Conservation (phyloP, 2,888 invertebrate genomes). For the Teleogryllus oceanicus region DNA sequence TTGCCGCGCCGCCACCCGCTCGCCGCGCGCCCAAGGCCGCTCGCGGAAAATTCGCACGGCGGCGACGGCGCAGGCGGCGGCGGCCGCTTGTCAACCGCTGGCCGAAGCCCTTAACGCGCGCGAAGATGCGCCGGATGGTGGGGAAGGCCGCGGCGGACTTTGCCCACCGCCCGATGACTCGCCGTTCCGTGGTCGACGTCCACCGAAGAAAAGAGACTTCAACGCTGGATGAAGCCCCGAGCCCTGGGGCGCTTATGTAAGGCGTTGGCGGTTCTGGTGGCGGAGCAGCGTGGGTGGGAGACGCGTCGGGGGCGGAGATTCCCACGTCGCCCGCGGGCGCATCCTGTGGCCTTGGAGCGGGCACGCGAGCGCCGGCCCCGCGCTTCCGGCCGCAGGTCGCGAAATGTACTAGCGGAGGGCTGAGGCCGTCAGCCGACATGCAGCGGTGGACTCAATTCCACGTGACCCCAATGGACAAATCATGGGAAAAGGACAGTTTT, state of each 20-base stretch:
- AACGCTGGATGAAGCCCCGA: too few species aligned
- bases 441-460: neutral
- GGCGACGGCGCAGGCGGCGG: neutral
- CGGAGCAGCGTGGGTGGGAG: neutral
- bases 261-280: neutral
- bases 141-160: too few species aligned
- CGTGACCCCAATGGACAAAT: too few species aligned
- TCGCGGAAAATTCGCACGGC: slow-evolving; percentile 3
- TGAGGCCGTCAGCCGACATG: neutral
- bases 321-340: neutral
- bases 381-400: neutral
- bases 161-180: too few species aligned
- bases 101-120: too few species aligned
- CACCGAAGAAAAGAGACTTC: too few species aligned
- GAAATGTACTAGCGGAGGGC: neutral
- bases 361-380: neutral
- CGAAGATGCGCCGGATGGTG: too few species aligned
- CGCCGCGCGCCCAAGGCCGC: slow-evolving; percentile 2
- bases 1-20: neutral
- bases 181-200: too few species aligned
- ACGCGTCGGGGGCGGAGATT: neutral
- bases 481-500: too few species aligned
- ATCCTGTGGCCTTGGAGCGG: neutral
- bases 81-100: neutral
- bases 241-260: too few species aligned